These are phyloP conservation scores for Clitarchus hookeri DNA, from an alignment of 2,888 invertebrate species.

Conservation along the genomic window DNA sequence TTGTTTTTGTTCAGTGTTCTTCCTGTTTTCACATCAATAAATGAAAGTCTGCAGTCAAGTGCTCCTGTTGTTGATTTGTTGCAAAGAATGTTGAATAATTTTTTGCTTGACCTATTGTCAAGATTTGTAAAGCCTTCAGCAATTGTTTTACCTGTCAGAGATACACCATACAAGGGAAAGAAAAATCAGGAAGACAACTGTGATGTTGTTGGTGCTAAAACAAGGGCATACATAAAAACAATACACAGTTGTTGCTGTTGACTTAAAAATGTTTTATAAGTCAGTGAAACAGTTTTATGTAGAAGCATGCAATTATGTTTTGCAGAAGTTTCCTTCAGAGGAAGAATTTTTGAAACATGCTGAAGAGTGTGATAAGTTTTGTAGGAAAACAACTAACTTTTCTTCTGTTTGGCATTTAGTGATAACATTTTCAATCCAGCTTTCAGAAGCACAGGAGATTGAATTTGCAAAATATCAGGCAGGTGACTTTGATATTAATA, in stretches of 20 bases:
- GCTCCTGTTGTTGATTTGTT: neutral
- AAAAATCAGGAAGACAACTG: neutral
- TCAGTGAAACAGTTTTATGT: neutral
- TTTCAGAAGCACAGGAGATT: neutral
- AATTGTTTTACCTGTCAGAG: neutral
- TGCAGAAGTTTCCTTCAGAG: neutral
- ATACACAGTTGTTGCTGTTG: neutral
- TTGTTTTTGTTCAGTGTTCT: neutral
- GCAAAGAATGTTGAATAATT: neutral
- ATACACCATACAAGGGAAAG: neutral
- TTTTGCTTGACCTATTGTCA: neutral
- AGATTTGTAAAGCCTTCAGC: constrained; percentile 2
- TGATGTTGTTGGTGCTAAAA: neutral
- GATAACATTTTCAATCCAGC: neutral
- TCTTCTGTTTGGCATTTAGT: neutral
- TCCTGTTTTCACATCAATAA: neutral
- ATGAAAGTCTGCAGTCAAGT: neutral
- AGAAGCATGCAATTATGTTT: neutral
- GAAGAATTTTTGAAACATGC: neutral
- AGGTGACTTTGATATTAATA: neutral
- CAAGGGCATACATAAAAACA: neutral
- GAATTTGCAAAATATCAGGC: neutral
- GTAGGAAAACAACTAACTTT: neutral
- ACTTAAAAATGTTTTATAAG: neutral
- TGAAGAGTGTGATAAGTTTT: neutral